Evolutionary conservation across 2,888 invertebrate genomes (phyloP).

Genomic region (Brassicogethes aeneus): DNA sequence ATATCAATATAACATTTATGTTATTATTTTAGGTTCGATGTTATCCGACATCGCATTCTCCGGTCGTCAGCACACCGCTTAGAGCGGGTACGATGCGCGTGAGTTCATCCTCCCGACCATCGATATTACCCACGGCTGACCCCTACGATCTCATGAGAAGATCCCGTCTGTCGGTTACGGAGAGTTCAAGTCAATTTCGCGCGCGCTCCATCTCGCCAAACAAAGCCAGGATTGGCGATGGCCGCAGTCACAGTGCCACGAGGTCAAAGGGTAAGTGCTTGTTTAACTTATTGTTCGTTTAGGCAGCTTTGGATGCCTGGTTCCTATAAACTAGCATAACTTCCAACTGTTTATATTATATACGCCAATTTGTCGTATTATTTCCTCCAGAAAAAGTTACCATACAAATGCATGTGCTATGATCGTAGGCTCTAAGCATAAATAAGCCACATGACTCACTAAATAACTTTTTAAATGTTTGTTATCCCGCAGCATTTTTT

Average conservation of each 20-base stretch:
- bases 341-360: background rate
- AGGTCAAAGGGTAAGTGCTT: conserved; percentile 36
- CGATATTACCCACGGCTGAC: conserved; percentile 56
- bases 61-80: conserved; percentile 30
- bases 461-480: too few species aligned
- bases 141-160: conserved; percentile 80
- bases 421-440: too few species aligned
- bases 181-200: conserved; percentile 31
- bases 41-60: conserved; percentile 31
- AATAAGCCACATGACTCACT: too few species aligned
- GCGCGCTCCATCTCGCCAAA: conserved; percentile 42
- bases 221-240: conserved; percentile 17
- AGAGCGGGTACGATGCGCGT: conserved; percentile 58
- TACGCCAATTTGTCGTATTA: conserved; percentile 39
- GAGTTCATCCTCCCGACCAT: conserved; percentile 49
- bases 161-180: conserved; percentile 59
- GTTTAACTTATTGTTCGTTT: too few species aligned
- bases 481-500: too few species aligned
- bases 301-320: too few species aligned
- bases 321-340: too few species aligned
- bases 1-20: too few species aligned
- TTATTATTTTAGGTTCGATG: conserved; percentile 22
- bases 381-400: too few species aligned
- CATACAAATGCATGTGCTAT: too few species aligned
- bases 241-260: conserved; percentile 20